Base-by-base conservation (phyloP, 2,113 vertebrate species). In the Notothenia rossii region DNA sequence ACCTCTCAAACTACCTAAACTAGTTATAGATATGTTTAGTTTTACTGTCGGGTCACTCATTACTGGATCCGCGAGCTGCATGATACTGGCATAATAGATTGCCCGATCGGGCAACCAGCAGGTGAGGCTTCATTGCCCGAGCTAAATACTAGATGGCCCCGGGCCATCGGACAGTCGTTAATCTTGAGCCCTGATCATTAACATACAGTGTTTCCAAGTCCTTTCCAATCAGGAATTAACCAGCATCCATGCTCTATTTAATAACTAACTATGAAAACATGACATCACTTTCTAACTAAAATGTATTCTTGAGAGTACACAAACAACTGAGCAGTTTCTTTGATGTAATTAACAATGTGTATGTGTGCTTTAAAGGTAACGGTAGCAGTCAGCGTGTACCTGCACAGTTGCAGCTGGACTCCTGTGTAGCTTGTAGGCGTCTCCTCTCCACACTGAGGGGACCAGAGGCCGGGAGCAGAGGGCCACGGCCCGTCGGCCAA, bases 401-500 rank as follows among this genome's bases (percentile, higher is more conserved):
- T 97, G 95, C 17, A 82, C 25, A 25, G 89, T 10, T 56, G 86
- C 88, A 84, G 90, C 14, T 4, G 79, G 82, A 3, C 89, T 89
- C 49, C 84, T 56, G 60, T 78, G 49, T 29, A 88, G 62, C 64
- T 91, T 81, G 72, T 72, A 77, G 9, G 49, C 77, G 11, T 91
- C 77, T 40, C 87, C 88, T 63, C 80, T 84, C 75, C 73, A 91
- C 7, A 70, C 20, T 0, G 90, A 66, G 10, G 89, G 90, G 49
- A 81, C 51, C 1, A 93, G 81, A 54, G 60, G 74, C n/a, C 93
- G 93, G 54, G 94, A 87, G 4, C 94, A 75, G 2, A 96, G 87
- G 66, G 87, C 88, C 12, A 92, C 14, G 15, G 93, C 90, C 5
- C 91, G 88, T 72, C 94, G 63, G 60, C 96, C 93, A 46, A 96